Conservation (phyloP, 1,140 invertebrate genomes). For the Apis mellifera region Amel_HAv3.1 CM009946.2:6859001-6859500, state of each 20-base stretch:
- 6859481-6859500: background rate
- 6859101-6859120: too few relatives aligned
- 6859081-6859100: background rate
- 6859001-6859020: too few relatives aligned
- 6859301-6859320: background rate
- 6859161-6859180: background rate
- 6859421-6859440: background rate
- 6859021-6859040: background rate
- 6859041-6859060: background rate
- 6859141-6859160: too few relatives aligned
- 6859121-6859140: too few relatives aligned
- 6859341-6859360: constrained; percentile 24
- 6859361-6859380: constrained; percentile 4
- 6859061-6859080: background rate
- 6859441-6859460: background rate
- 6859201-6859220: too few relatives aligned
- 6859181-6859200: too few relatives aligned
- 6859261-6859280: too few relatives aligned
- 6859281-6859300: too few relatives aligned
- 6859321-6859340: constrained; percentile 52
- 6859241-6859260: too few relatives aligned
- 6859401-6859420: constrained; percentile 22
- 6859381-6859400: constrained; percentile 23
- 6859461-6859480: background rate
- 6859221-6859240: too few relatives aligned